Conservation (phyloP, 2,113 vertebrate species). For the Lethenteron camtschaticum region DNA sequence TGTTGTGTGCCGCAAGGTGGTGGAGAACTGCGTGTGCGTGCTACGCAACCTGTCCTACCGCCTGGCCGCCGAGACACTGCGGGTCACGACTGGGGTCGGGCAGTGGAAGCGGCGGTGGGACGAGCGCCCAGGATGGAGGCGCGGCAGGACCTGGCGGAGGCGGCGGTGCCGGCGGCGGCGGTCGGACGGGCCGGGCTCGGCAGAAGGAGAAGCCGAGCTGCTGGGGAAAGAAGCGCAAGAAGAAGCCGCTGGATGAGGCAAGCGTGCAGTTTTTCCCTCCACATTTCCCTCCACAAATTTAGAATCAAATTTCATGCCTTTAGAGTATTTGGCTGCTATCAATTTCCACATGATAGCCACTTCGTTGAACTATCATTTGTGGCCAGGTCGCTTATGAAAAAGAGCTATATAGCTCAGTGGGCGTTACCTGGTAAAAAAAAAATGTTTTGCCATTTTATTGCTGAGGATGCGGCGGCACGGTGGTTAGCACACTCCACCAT, state of each 20-base stretch:
- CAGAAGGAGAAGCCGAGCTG: constrained; percentile 60
- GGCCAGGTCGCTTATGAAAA: no score
- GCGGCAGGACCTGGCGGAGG: constrained; percentile 11
- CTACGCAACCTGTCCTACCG: constrained; percentile 86
- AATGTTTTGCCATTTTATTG: no score
- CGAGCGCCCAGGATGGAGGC: constrained; percentile 56
- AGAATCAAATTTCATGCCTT: neutral
- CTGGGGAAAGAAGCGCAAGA: constrained; percentile 92
- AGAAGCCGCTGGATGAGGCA: constrained; percentile 26
- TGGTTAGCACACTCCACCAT: no score
- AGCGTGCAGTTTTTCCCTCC: neutral
- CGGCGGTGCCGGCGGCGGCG: no score
- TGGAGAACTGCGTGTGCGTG: constrained; percentile 94
- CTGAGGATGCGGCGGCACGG: no score
- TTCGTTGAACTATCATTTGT: no score
- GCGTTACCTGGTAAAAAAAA: no score
- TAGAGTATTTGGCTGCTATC: no score
- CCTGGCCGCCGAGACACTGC: constrained; percentile 49
- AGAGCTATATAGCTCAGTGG: no score
- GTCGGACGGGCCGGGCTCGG: neutral
- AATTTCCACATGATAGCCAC: no score
- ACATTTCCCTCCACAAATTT: neutral
- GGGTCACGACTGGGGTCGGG: constrained; percentile 58
- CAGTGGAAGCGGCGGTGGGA: constrained; percentile 19
- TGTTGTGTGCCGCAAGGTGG: constrained; percentile 12